Base-by-base conservation (phyloP, 1,140 invertebrate species). In the Drosophila malerkotliana region DNA sequence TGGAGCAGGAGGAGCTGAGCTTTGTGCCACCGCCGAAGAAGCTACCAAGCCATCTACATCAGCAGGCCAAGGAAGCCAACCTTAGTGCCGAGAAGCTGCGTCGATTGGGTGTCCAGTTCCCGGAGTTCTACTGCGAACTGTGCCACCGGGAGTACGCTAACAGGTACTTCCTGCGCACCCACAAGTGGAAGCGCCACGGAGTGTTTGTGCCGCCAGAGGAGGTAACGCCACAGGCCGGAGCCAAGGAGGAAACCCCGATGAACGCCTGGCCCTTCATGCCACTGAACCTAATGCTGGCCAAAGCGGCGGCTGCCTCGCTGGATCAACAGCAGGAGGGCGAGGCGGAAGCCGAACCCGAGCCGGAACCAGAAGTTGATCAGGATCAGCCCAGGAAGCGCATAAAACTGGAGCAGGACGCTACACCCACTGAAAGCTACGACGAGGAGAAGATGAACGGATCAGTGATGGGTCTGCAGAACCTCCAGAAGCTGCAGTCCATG, bases 141-240 rank as follows among this genome's bases (percentile, higher is more conserved):
- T 99, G 98, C 90, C 97, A 96, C 89, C 98, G 98, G 91, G 98
- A 98, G 92, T 97, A 98, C 91, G 97, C 96, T 92, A 99, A 98
- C 91, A 98, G 98, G 89, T 98, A 98, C 88, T 98, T 98, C 90
- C 92, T 99, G 15, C 94, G 97, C 30, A 98, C 97, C 14, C 98
- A 99, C 91, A 97, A 98, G 78, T 94, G 97, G 91, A 96, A 97
- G 88, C 93, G 95, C n/a, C 96, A 97, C 82, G 96, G 96, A 0
- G 93, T 95, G 12, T 92, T 94, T 18, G 93, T 95, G 30, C 94
- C 94, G 7, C 93, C 93, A 0, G 94, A 93, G 37, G 55, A 84
- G 56, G 30, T 63, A 3, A 62, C 82, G 21, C 48, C 53, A 14
- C 44, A 45, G 30, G 8, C 37, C 4, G 56, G 57, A 9, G 44